Evolutionary conservation across 2,888 invertebrate genomes (phyloP).

Genomic region (Meliscaeva auricollis): DNA sequence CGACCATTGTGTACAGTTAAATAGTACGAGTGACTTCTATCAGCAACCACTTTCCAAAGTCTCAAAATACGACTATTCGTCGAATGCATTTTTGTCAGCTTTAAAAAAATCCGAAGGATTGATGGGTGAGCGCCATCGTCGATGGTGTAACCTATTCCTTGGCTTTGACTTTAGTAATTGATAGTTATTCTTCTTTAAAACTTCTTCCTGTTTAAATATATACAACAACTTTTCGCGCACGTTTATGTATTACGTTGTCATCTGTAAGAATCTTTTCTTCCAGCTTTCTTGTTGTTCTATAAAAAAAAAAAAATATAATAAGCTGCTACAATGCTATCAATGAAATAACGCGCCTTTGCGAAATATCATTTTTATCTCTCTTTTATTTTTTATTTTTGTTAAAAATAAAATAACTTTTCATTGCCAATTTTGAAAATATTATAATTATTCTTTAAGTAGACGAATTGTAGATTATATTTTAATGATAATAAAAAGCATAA

Average conservation of each 20-base stretch:
- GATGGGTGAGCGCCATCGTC: constrained; percentile 81
- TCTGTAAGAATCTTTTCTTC: constrained; percentile 58
- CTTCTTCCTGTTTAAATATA: constrained; percentile 23
- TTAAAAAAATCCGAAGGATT: constrained; percentile 81
- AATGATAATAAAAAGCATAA: constrained; percentile 32
- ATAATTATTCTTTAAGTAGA: constrained; percentile 66
- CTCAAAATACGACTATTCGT: constrained; percentile 80
- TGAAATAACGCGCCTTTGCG: constrained; percentile 23
- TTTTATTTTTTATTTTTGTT: constrained; percentile 15
- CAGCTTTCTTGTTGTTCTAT: constrained; percentile 49
- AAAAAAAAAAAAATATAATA: not conserved
- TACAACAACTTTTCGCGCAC: constrained; percentile 18
- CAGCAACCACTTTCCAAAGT: constrained; percentile 79
- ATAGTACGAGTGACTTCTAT: constrained; percentile 77
- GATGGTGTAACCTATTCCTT: constrained; percentile 83
- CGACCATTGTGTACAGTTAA: constrained; percentile 81
- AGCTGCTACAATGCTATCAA: constrained; percentile 15
- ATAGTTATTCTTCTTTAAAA: constrained; percentile 36
- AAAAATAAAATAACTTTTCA: constrained; percentile 50
- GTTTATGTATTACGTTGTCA: constrained; percentile 26
- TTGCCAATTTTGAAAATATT: constrained; percentile 69
- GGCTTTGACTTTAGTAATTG: constrained; percentile 79
- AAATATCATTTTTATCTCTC: constrained; percentile 38
- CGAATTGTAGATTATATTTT: constrained; percentile 59
- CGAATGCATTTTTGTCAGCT: constrained; percentile 81